Evolutionary conservation across 2,113 vertebrate species (phyloP).

Genomic region (Oenanthe oenanthe): DNA sequence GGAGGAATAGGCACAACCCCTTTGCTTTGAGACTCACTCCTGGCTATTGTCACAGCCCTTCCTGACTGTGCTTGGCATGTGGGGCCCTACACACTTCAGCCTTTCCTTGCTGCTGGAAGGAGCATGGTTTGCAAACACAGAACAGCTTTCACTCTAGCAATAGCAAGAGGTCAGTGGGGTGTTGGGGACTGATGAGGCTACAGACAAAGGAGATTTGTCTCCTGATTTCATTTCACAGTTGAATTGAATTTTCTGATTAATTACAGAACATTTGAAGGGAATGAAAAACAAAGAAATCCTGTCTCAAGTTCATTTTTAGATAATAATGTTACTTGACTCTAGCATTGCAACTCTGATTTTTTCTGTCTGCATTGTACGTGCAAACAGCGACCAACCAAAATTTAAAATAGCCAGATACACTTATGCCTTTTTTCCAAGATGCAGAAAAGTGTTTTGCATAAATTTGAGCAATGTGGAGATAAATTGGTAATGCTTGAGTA

Average conservation of each 20-base stretch:
- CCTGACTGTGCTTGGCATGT: background rate
- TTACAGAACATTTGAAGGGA: background rate
- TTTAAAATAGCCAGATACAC: background rate
- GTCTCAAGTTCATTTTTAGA: background rate
- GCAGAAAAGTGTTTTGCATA: background rate
- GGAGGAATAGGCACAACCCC: background rate
- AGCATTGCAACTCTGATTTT: background rate
- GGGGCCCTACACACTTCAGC: background rate
- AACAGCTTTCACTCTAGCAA: background rate
- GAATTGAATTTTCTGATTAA: background rate
- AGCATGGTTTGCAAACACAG: background rate
- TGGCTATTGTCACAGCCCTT: background rate
- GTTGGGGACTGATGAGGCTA: background rate
- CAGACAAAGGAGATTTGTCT: background rate
- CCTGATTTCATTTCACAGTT: background rate
- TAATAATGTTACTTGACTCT: background rate
- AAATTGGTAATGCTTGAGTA: background rate
- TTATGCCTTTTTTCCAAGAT: background rate
- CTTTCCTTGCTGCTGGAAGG: background rate
- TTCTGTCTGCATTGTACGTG: rapidly evolving
- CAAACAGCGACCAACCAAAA: background rate
- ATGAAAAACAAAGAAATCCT: background rate
- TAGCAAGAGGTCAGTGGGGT: background rate
- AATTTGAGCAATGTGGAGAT: background rate
- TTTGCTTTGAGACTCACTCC: background rate